Evolutionary conservation across 1,140 invertebrate genomes (phyloP), one percentile per base, ranked within the genome.

Genomic region (Bombus soroeensis): DNA sequence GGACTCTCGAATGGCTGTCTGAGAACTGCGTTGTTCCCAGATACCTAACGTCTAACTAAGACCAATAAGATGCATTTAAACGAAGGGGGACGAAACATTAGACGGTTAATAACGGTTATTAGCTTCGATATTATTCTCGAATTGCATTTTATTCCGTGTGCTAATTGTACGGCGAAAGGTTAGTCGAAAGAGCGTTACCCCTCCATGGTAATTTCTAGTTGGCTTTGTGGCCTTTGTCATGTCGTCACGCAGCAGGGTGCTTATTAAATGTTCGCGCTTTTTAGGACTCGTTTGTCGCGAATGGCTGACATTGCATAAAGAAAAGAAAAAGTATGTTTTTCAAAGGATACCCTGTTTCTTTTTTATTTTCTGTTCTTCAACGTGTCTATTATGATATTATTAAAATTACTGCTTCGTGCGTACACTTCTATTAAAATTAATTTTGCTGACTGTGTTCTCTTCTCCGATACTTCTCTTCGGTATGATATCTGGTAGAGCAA

Each of bases 111-210:
- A 34, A 28, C 22, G 8, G 73, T 81, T 85, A 82, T 89, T 88
- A 89, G 13, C 82, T 74, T 47, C 18, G 72, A 88, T 78, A 74
- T 78, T 88, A 88, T 81, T 70, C 62, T 22, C 68, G 22, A 47
- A 57, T 53, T 59, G 47, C 34, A 53, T 77, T 81, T 85, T 72
- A 47, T n/a, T 64, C n/a, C 18, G 59, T 5, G 34, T 37, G 18
- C 15, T 81, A 85, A 88, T 89, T 85, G 53, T 47, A 34, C 47
- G 22, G 37, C 62, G 47, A 85, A 72, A 76, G 62, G 39, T 77
- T 70, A 57, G 25, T 59, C 10, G 28, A 75, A 80, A 71, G 18
- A 74, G 22, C 72, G 32, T 83, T 53, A 37, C 32, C 32, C 79
- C 70, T n/a, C n/a, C n/a, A 0, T 15, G 3, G n/a, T 70, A 41